A percentile compares a stretch with the other conserved stretches of the same genome.
These are phyloP conservation scores for Arremon aurantiirostris DNA, from an alignment of 2,797 vertebrate species.

Conservation along the genomic window DNA sequence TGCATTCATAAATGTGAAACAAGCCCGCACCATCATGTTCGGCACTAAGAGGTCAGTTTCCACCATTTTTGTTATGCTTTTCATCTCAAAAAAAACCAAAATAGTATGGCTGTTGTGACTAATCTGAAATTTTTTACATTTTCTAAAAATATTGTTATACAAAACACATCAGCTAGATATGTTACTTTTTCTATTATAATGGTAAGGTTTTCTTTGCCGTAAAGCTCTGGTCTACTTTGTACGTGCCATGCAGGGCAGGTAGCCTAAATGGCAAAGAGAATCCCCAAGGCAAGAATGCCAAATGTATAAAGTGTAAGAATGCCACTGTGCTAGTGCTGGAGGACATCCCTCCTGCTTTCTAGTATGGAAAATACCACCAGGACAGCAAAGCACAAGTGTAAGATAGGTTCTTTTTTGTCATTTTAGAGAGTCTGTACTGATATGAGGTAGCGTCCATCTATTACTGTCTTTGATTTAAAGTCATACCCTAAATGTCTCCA, in stretches of 20 bases:
- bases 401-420: background rate
- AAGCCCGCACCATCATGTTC: conserved; percentile 60
- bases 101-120: background rate
- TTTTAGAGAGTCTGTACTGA: background rate
- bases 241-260: background rate
- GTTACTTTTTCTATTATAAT: background rate
- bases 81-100: background rate
- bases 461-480: background rate
- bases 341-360: background rate
- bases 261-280: background rate
- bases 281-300: background rate
- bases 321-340: background rate
- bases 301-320: background rate
- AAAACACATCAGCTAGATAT: background rate
- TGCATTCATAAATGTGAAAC: conserved; percentile 52
- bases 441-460: background rate
- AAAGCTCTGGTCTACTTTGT: background rate
- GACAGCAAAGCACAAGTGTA: background rate
- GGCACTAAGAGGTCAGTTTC: conserved; percentile 73
- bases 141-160: background rate
- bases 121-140: background rate
- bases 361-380: background rate
- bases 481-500: background rate
- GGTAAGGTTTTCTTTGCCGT: background rate
- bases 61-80: background rate